phyloP scores from a whole-genome alignment of 1,140 invertebrate genomes.

The Phenacoccus solenopsis region DNA sequence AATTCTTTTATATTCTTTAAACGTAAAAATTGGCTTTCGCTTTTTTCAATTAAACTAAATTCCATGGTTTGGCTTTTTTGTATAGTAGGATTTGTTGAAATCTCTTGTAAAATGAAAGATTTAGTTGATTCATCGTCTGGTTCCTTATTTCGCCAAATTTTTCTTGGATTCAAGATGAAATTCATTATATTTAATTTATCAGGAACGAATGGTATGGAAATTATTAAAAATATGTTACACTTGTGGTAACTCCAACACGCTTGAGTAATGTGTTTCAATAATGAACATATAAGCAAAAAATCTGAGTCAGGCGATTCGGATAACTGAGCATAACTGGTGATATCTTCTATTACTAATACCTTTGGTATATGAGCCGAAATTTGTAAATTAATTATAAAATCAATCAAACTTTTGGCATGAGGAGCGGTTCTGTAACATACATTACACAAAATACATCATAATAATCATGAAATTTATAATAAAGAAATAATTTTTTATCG shows the following conservation, averaged over 20 bases:
- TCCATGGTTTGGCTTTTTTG: neutral
- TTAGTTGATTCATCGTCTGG: neutral
- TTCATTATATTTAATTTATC: neutral
- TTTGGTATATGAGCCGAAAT: neutral
- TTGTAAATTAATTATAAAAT: neutral
- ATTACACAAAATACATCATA: neutral
- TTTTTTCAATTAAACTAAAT: neutral
- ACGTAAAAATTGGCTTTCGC: neutral
- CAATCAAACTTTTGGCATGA: neutral
- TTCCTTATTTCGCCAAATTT: neutral
- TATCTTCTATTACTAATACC: neutral
- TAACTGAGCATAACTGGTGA: neutral
- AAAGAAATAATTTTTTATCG: neutral
- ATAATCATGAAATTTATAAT: neutral
- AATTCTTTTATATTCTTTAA: neutral
- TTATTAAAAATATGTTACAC: neutral
- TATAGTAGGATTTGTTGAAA: neutral
- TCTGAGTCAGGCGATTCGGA: neutral
- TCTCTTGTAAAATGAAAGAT: neutral
- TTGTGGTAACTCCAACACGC: neutral
- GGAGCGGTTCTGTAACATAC: neutral
- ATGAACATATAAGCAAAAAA: neutral
- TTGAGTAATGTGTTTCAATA: neutral
- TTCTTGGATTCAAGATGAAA: neutral
- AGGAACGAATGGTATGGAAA: neutral